A percentile compares a stretch with the other conserved stretches of the same genome.
Evolutionary conservation across 64 coral and sea anemone genomes (phyloP).

Genomic region (Cladopsammia gracilis): DNA sequence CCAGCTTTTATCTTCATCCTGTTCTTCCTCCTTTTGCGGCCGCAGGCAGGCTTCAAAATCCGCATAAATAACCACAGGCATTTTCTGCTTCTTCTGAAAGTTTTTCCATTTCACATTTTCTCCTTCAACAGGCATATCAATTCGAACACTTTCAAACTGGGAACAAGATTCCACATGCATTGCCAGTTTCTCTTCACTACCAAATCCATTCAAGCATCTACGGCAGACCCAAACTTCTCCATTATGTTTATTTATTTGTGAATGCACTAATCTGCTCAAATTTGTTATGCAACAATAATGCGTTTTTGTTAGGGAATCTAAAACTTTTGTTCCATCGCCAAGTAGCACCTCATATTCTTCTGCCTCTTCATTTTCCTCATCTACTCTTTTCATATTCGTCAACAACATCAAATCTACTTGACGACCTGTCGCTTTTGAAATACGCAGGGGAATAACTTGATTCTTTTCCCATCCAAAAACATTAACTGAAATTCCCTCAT

Average conservation of each 20-base stretch:
- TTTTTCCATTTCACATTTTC: neutral
- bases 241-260: neutral
- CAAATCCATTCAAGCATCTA: constrained; percentile 16
- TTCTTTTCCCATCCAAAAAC: too few species aligned
- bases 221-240: neutral
- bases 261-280: neutral
- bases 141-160: neutral
- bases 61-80: neutral
- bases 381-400: too few species aligned
- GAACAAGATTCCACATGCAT: constrained; percentile 10
- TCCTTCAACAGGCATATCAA: neutral
- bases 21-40: neutral
- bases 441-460: too few species aligned
- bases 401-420: too few species aligned
- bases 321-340: too few species aligned
- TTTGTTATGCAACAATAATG: neutral
- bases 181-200: neutral
- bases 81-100: neutral
- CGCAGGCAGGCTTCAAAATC: neutral
- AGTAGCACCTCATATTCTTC: too few species aligned
- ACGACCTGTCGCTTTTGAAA: too few species aligned
- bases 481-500: too few species aligned
- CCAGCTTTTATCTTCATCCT: neutral
- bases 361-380: too few species aligned
- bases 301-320: too few species aligned